Base-by-base conservation (phyloP, 2,888 invertebrate genomes). In the Eilema sororculum region DNA sequence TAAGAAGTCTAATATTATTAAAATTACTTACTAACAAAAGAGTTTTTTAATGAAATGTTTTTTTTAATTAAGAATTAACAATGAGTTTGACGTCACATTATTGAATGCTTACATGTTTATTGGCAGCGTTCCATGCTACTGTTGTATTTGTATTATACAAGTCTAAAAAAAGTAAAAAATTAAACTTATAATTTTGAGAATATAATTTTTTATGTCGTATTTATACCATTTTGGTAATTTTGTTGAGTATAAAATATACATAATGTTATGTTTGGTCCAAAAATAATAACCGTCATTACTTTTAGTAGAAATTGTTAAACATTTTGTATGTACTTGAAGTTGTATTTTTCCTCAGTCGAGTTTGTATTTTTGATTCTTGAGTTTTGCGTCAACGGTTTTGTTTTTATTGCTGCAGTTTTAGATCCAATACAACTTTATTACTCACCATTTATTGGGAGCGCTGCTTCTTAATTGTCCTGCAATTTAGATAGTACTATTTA, bases 1-100 rank as follows among this genome's bases (percentile, higher is more conserved):
- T 85, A 83, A 77, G 77, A 80, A 81, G 75, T 83, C 87, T 89
- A 87, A 83, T 72, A 84, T 83, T 86, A 87, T 82, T 83, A 81
- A 82, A 77, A 75, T 77, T 79, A 84, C 74, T 80, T 77, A 82
- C 76, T 81, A 82, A 80, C 76, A 81, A 79, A 76, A 77, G 71
- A 78, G 79, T 80, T 82, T 81, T 80, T 76, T 74, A 75, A 74
- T 72, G 78, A 84, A 75, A 79, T 75, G 75, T 69, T 71, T 75
- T 76, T 74, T 72, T 72, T 65, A 30, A 4, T 28, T 28, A 28
- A 72, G 58, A 73, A 71, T 75, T 72, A 71, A 76, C 70, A 72
- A 66, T 56, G 69, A 70, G 77, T 76, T 76, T 72, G 66, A 71
- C 61, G 69, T 59, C 57, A 73, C 56, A 57, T 68, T 30, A 67